phyloP scores from a whole-genome alignment of 2,113 vertebrate genomes.

The Megaceryle maxima region DNA sequence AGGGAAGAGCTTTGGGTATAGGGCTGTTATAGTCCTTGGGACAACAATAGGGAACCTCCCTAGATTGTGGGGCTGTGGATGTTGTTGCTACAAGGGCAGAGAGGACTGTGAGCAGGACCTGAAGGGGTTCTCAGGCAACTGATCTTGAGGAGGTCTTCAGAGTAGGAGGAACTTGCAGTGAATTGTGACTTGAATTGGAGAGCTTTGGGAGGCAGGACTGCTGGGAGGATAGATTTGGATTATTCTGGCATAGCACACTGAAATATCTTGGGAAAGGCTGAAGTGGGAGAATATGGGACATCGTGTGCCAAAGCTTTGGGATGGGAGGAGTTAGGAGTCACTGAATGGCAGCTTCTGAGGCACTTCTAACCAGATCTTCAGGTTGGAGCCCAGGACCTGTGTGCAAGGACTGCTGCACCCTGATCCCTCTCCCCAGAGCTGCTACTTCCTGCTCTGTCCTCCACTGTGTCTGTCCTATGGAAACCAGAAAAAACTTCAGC shows the following conservation, averaged over 20 bases:
- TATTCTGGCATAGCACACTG: fast-evolving
- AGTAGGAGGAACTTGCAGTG: neutral
- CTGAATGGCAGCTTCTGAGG: neutral
- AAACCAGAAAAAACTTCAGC: neutral
- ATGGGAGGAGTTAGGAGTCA: neutral
- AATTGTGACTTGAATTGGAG: neutral
- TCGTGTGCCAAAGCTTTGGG: neutral
- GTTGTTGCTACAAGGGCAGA: neutral
- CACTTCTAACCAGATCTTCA: neutral
- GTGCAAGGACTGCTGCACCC: neutral
- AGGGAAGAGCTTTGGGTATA: neutral
- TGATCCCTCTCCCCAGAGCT: neutral
- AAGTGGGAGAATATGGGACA: neutral
- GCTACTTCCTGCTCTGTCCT: neutral
- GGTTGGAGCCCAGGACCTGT: neutral
- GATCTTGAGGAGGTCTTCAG: neutral
- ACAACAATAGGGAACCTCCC: neutral
- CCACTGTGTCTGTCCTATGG: neutral
- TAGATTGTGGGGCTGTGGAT: neutral
- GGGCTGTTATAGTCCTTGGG: neutral
- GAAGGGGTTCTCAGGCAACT: neutral
- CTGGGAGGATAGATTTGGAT: neutral
- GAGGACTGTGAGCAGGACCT: neutral
- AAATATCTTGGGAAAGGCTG: neutral
- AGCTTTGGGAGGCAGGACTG: neutral